Percentiles rank a stretch among this genome's conserved stretches.
phyloP scores from a whole-genome alignment of 2,888 invertebrate species.

The Imbricaverruca yamaguchii region DNA sequence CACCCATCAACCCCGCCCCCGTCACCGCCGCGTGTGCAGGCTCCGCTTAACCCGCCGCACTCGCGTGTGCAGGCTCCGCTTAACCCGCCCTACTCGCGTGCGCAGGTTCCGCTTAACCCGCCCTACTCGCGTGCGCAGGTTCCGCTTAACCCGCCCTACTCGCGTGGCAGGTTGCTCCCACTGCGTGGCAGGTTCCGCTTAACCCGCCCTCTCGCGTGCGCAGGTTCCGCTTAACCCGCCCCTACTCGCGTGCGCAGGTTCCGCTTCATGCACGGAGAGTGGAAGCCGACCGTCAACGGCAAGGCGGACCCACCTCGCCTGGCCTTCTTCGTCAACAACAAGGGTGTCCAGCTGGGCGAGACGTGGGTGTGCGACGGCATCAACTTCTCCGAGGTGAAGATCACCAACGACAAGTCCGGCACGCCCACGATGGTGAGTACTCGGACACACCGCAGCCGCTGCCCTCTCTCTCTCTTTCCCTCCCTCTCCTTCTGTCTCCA shows the following conservation, averaged over 20 bases:
- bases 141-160: too few relatives aligned
- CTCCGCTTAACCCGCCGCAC: too few relatives aligned
- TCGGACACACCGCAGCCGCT: not conserved
- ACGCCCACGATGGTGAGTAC: not conserved
- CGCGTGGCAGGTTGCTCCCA: too few relatives aligned
- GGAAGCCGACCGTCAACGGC: not conserved
- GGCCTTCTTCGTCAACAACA: not conserved
- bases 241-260: not conserved
- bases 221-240: too few relatives aligned
- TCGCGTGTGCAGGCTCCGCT: constrained; percentile 2
- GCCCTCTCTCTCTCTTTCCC: too few relatives aligned
- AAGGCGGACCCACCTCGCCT: not conserved
- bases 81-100: too few relatives aligned
- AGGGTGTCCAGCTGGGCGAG: not conserved
- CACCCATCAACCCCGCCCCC: too few relatives aligned
- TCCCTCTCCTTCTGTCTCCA: too few relatives aligned
- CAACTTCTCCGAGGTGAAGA: not conserved
- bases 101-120: constrained; percentile 6
- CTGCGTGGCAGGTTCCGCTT: too few relatives aligned
- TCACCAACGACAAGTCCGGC: constrained; percentile 14
- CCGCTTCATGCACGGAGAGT: not conserved
- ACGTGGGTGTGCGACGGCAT: not conserved
- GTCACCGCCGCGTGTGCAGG: too few relatives aligned
- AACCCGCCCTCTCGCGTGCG: too few relatives aligned
- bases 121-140: not conserved